phyloP scores from a whole-genome alignment of 2,113 vertebrate species.

The Rousettus leschenaultii region DNA sequence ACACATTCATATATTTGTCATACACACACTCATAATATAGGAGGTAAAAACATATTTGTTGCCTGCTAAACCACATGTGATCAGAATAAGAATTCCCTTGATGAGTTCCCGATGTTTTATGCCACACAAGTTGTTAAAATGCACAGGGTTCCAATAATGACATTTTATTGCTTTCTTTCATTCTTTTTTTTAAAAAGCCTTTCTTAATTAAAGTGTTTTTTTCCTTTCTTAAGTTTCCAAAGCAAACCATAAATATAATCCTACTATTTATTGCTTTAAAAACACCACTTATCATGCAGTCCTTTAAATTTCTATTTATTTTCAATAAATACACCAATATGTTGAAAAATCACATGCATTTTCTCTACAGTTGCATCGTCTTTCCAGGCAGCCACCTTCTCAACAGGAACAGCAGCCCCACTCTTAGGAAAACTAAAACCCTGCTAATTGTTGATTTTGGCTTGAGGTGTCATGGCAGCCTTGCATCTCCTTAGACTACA shows the following conservation, averaged over 20 bases:
- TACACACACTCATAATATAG: neutral
- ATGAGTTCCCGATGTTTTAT: neutral
- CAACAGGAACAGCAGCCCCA: neutral
- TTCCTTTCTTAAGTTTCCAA: neutral
- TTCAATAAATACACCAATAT: neutral
- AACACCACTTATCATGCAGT: neutral
- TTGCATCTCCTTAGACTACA: neutral
- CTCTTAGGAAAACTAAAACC: neutral
- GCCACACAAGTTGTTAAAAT: neutral
- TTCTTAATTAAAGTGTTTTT: neutral
- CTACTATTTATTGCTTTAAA: neutral
- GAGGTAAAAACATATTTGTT: neutral
- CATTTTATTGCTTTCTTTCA: neutral
- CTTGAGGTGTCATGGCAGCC: neutral
- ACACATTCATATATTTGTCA: neutral
- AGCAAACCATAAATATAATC: neutral
- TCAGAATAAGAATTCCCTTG: neutral
- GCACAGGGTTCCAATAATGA: neutral
- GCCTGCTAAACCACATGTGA: neutral
- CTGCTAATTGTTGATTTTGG: neutral
- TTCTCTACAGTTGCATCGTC: neutral
- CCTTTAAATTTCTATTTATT: neutral
- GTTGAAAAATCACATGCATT: neutral
- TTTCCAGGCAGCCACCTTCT: neutral
- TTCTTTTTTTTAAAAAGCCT: neutral